Base-by-base conservation (phyloP, 1,140 invertebrate genomes). In the Pachyrhynchus sulphureomaculatus region DNA sequence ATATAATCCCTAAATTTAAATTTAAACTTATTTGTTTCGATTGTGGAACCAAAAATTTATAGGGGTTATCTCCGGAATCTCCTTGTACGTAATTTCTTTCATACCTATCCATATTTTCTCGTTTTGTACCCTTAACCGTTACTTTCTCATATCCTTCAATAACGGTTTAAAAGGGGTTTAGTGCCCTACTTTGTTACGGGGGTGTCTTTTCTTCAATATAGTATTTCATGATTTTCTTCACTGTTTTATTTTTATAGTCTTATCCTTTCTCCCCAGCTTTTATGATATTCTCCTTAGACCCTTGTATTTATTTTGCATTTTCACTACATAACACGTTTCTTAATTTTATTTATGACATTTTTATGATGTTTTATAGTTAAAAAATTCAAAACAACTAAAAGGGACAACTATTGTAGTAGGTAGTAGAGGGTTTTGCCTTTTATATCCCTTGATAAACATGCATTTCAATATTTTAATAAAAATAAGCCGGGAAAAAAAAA, bases 211-310 rank as follows among this genome's bases (percentile, higher is more conserved):
- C 12, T 44, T 10, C 17, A 13, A 48, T 29, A 29, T 13, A 48
- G 45, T 48, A 48, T 48, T 48, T 48, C 45, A 48, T 48, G 45
- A 48, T 48, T 48, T 48, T 29, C 45, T 48, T 26, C 41, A 21
- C 21, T 44, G 17, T 21, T 24, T 24, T 24, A 21, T 44, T 44
- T 44, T 21, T 24, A 24, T 44, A 20, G 41, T 18, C 18, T 21
- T 44, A 44, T 44, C 21, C 21, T 44, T 44, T 12, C 17, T 21
- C 6, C n/a, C 8, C 12, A 10, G 2, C 26, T 29, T 29, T 29
- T 29, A 29, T 29, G 26, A 29, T 29, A 29, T 29, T 29, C 5
- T 29, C 5, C 26, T 29, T 29, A 6, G 26, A 29, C 26, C 26
- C 26, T 29, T 6, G 26, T 29, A 29, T 29, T 29, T 26, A 26